Conservation (phyloP, 2,888 invertebrate genomes). For the Dastarcus helophoroides region DNA sequence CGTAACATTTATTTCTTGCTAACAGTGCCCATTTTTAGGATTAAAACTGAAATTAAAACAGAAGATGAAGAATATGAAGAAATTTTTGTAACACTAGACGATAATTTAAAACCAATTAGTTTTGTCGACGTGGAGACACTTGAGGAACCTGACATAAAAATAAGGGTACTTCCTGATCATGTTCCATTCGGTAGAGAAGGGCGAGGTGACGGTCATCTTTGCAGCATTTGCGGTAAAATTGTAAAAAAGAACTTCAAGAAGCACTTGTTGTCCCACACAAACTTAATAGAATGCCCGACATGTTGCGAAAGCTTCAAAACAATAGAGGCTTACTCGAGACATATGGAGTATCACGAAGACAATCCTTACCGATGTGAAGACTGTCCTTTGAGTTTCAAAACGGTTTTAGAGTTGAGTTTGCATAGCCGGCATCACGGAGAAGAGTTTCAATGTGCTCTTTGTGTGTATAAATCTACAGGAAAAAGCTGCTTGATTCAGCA, state of each 20-base stretch:
- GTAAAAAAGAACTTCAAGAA: slow-evolving; percentile 1
- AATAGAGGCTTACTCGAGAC: slow-evolving; percentile 18
- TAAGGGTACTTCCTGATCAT: not conserved
- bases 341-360: slow-evolving; percentile 20
- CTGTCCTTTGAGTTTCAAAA: slow-evolving; percentile 19
- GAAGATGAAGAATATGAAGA: no score
- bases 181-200: slow-evolving; percentile 1
- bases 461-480: slow-evolving; percentile 17
- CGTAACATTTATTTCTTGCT: no score
- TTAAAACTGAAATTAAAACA: no score
- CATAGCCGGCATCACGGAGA: slow-evolving; percentile 19
- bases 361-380: slow-evolving; percentile 20
- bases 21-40: no score
- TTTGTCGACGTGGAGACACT: not conserved
- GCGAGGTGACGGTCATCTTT: slow-evolving; percentile 5
- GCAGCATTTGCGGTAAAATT: slow-evolving; percentile 15
- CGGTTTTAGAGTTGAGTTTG: slow-evolving; percentile 18
- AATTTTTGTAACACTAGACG: not conserved
- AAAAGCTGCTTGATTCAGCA: slow-evolving; percentile 19
- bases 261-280: not conserved
- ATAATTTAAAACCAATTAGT: not conserved
- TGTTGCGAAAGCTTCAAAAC: slow-evolving; percentile 16
- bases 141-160: not conserved
- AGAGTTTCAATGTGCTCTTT: slow-evolving; percentile 18
- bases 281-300: slow-evolving; percentile 14